Base-by-base conservation (phyloP, 2,113 vertebrate species). In the Engystomops pustulosus region DNA sequence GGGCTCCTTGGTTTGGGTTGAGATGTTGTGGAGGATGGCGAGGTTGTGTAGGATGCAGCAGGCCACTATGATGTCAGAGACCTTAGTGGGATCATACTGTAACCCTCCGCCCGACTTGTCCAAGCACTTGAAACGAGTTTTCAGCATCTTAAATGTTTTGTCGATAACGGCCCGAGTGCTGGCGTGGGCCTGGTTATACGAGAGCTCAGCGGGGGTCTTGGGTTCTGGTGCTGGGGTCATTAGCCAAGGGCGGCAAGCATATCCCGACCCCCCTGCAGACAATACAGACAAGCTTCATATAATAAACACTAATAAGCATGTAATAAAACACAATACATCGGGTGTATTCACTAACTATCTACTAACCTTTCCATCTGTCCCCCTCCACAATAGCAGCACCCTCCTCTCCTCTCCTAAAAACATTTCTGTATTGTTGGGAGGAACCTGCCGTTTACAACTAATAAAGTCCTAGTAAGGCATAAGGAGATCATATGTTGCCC, bases 1-100 rank as follows among this genome's bases (percentile, higher is more conserved):
- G 9, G 49, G 27, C 72, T 76, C 72, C 36, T 75, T 27, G 6
- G 3, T 20, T 20, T 32, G 34, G 27, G 30, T 6, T 12, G 53
- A 25, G n/a, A 83, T 62, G 30, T 67, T 76, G 58, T 83, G 81
- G 8, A 67, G 41, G 20, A 83, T 17, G 14, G 55, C 45, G 11
- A 83, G 49, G 53, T 83, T 83, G 81, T 83, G 81, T 27, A 76
- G 32, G 18, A 83, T 83, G 58, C 81, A 83, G 55, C 81, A 83
- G 30, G 55, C 70, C 69, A 83, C 71, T 6, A 83, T 76, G 30
- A 83, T 83, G 45, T 83, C 81, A 4, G 71, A 72, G 38, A 83
- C 81, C 38, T 76, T 83, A n/a, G 81, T 76, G 14, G 84, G 84
- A 15, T 72, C 62, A 36, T 85, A 80, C 68, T 85, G 77, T 8